Evolutionary conservation across 1,140 invertebrate genomes (phyloP), one percentile per base, ranked within the genome.

Genomic region (Aphelinus certus): DNA sequence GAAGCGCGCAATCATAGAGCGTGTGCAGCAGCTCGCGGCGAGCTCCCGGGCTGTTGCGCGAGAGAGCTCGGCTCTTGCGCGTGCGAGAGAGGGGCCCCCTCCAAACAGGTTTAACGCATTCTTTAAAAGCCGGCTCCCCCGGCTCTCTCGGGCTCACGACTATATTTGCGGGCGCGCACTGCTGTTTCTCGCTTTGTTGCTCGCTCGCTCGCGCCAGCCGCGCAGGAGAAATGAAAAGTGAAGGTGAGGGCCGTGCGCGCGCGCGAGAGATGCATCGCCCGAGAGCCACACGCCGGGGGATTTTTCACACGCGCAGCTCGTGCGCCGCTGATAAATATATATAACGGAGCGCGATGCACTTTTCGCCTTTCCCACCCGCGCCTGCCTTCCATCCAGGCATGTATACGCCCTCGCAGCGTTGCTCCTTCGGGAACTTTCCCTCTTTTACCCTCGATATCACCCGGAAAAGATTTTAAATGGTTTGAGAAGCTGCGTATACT

Each of bases 31-130:
- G 26, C 26, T 26, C 26, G 26, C 26, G 26, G 26, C 26, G 26
- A 26, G 26, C 26, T 26, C 26, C 26, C 26, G 26, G 26, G 26
- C 26, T 26, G 26, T 26, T 26, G 26, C 26, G 26, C 26, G 26
- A 26, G 26, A 26, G 26, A 26, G 26, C 26, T 26, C 26, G 26
- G 26, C 26, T 26, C 26, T 26, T 26, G 26, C 26, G 26, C 26
- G 26, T 26, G 26, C 26, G 26, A 26, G 26, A 26, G 26, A 26
- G 26, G 26, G 71, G 71, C 45, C 57, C 26, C 26, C 26, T 26
- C 47, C 6, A 66, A 75, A 75, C 73, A 75, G 73, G 73, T 75
- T 75, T 67, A 49, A 47, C 66, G 73, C 73, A 75, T 75, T 75
- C 66, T 75, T 69, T 75, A 5, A 57, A 64, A 63, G 48, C 55